Base-by-base conservation (phyloP, 2,888 invertebrate species). In the Cataglyphis cursor region DNA sequence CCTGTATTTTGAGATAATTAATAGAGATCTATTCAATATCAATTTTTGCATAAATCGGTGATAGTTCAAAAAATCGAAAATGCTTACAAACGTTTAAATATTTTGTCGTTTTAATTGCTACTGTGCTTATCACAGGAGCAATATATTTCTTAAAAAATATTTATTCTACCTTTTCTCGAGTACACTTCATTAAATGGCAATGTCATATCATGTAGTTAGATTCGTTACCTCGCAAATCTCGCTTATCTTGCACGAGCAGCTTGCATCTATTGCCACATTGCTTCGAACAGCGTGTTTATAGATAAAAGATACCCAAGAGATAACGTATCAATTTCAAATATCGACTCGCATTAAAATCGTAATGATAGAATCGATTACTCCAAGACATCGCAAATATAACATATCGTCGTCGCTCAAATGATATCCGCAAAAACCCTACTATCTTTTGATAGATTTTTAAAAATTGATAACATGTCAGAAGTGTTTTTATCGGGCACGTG, bases 261-360 rank as follows among this genome's bases (percentile, higher is more conserved):
- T 38, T n/a, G 24, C 51, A 18, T 51, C 38, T 51, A 35, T 76
- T 35, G 38, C 51, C 18, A 48, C 64, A 64, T 64, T 64, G 35
- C 64, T 75, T 75, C 31, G 44, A 75, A 48, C 44, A 48, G 64
- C 48, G 31, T 66, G 54, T 54, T 76, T 66, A 51, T 65, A 15
- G 28, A 51, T 51, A 51, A n/a, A 66, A 66, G 66, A 76, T 54
- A 54, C 28, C n/a, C 21, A 4, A 21, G 4, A 76, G 76, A 76
- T 76, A 76, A 76, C 38, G 0, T 76, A 76, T 76, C 76, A 76
- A 28, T 76, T 54, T 66, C 54, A 66, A 76, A 38, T 66, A 76
- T 41, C 76, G n/a, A 38, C n/a, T 76, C 51, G 51, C 66, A 66
- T 76, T 76, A 76, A 51, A 21, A 65, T 54, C 76, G 51, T 38